Percentiles rank a stretch among this genome's conserved stretches.
These are phyloP conservation scores for Chrysodeixis includens DNA, from an alignment of 2,888 invertebrate genomes.

Conservation along the genomic window DNA sequence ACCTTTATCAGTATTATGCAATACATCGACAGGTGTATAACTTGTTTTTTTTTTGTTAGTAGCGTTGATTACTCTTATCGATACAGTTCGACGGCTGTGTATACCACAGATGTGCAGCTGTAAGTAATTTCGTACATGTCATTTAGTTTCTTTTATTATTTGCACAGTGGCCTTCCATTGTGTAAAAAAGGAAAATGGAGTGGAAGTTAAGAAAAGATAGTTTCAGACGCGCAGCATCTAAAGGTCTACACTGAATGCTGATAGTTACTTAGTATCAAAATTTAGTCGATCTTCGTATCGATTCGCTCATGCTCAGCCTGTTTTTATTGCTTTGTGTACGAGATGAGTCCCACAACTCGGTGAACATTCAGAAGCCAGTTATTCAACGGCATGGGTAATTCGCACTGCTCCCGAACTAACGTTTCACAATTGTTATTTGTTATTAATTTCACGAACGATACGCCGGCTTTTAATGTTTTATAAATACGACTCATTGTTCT, in stretches of 20 bases:
- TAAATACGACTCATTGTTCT: conserved; percentile 89
- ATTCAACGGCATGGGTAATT: conserved; percentile 85
- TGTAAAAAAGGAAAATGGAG: not conserved
- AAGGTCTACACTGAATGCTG: not conserved
- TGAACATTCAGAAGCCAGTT: conserved; percentile 68
- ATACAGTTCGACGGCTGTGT: not conserved
- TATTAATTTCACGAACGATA: conserved; percentile 89
- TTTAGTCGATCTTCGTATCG: no score
- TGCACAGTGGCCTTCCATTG: not conserved
- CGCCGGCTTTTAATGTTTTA: conserved; percentile 89
- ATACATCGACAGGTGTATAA: conserved; percentile 2
- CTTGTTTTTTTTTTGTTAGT: conserved; percentile 5
- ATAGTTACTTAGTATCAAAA: not conserved
- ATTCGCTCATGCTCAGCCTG: not conserved
- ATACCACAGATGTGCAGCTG: not conserved
- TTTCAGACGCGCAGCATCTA: not conserved
- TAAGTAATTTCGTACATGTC: not conserved
- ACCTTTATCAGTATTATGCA: not conserved
- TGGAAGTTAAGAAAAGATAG: not conserved
- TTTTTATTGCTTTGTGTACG: conserved; percentile 24
- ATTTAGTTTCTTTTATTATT: not conserved
- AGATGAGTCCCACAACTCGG: conserved; percentile 49
- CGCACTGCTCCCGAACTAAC: conserved; percentile 86
- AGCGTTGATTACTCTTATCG: not conserved
- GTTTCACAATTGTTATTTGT: conserved; percentile 89